Evolutionary conservation across 2,113 vertebrate genomes (phyloP).

Genomic region (Chelonoidis abingdonii): DNA sequence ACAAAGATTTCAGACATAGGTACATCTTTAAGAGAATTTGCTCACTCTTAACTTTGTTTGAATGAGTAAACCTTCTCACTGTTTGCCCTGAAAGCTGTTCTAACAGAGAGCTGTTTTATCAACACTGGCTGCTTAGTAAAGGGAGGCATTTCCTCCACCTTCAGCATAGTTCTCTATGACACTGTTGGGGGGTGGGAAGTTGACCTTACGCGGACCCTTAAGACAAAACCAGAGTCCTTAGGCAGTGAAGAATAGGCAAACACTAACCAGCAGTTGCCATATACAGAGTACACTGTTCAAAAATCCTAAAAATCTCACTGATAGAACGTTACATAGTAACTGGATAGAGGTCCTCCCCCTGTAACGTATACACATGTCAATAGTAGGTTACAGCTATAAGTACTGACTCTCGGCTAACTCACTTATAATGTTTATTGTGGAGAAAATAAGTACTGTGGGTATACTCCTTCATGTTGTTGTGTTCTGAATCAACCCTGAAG

Average conservation of each 20-base stretch:
- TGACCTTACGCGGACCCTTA: slow-evolving; percentile 71
- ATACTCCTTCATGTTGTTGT: neutral
- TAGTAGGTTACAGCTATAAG: slow-evolving; percentile 61
- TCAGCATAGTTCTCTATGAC: slow-evolving; percentile 58
- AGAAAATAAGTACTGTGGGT: slow-evolving; percentile 11
- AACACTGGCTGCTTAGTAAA: slow-evolving; percentile 58
- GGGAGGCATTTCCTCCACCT: slow-evolving; percentile 65
- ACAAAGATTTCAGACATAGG: slow-evolving; percentile 61
- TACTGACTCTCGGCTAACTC: slow-evolving; percentile 39
- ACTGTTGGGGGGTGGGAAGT: slow-evolving; percentile 67
- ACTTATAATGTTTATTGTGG: slow-evolving; percentile 41
- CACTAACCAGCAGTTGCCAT: slow-evolving; percentile 72
- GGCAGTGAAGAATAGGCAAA: slow-evolving; percentile 72
- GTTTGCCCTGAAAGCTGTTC: slow-evolving; percentile 74
- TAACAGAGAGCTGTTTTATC: slow-evolving; percentile 73
- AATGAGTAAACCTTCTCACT: slow-evolving; percentile 65
- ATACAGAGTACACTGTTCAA: slow-evolving; percentile 73
- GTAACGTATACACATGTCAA: slow-evolving; percentile 68
- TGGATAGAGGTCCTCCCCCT: slow-evolving; percentile 26
- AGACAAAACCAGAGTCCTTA: slow-evolving; percentile 75
- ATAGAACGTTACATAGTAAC: slow-evolving; percentile 20
- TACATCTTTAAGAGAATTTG: slow-evolving; percentile 73
- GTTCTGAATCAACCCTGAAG: neutral
- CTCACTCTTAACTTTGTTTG: slow-evolving; percentile 71
- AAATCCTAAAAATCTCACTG: slow-evolving; percentile 70